Base-by-base conservation (phyloP, 1,140 invertebrate species). In the Ceratina australensis region DNA sequence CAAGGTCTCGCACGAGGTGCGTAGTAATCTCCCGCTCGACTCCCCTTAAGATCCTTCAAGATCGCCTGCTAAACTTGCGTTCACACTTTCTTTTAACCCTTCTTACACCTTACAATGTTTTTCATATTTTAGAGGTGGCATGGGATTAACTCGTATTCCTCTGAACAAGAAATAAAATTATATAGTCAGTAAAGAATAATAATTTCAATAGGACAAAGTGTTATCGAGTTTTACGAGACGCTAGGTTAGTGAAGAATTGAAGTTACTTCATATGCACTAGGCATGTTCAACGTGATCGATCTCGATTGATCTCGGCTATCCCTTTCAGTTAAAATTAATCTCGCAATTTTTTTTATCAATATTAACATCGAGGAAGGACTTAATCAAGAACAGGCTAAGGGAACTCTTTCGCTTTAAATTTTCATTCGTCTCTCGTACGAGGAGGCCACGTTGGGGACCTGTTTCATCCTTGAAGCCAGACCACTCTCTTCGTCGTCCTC, bases 391-490 rank as follows among this genome's bases (percentile, higher is more conserved):
- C 49, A 42, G 10, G 52, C 47, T 64, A 60, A 20, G 66, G n/a
- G 57, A 84, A 84, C 78, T 84, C 82, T 84, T 85, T 88, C 81
- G 79, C 85, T 85, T 76, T 81, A 84, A 85, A 85, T 85, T 85
- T 85, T 85, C 79, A 85, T 87, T 89, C 86, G 86, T 78, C 87
- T 84, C 84, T 86, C 78, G 80, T 86, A 87, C 77, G 79, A 87
- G 87, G 80, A 80, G 86, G 85, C 82, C 87, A 83, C 82, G 82
- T 81, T 68, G 73, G 81, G 81, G 86, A 81, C 81, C 86, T 78
- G 86, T 87, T 90, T 88, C 86, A 81, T 88, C 87, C 84, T 88
- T 75, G 82, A 75, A 85, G 86, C 77, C 84, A 78, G 84, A 80
- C 74, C 74, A 79, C 80, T 86, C 86, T 89, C 83, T 85, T 87